Conservation (phyloP, 1,140 invertebrate species). For the Pseudoatta argentina region DNA sequence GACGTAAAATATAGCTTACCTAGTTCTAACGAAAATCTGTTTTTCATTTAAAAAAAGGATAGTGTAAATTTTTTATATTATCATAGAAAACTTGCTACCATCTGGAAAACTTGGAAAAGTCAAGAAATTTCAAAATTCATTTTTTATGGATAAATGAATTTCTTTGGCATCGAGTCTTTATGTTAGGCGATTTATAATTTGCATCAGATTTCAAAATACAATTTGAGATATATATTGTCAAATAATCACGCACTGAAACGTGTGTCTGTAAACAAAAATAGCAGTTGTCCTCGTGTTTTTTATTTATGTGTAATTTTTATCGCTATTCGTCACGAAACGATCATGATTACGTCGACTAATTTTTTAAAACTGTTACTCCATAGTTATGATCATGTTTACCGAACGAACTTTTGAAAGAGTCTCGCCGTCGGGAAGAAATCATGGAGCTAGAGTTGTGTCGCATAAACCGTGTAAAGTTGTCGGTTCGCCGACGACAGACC, state of each 20-base stretch:
- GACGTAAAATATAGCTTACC: not conserved
- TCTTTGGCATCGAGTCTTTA: no score
- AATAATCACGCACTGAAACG: not conserved
- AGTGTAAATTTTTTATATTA: not conserved
- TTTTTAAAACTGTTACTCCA: not conserved
- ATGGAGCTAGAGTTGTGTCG: not conserved
- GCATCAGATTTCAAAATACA: no score
- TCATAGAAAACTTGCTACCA: no score
- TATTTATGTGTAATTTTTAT: not conserved
- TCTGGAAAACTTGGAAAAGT: no score
- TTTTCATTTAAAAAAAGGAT: no score
- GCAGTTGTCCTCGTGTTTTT: not conserved
- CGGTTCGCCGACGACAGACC: slow-evolving; percentile 37
- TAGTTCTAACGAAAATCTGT: not conserved
- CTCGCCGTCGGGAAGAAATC: slow-evolving; percentile 42
- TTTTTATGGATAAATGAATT: no score
- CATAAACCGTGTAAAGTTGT: slow-evolving; percentile 59
- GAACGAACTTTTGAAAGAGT: slow-evolving; percentile 7
- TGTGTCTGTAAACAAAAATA: not conserved
- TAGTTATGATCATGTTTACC: slow-evolving; percentile 37
- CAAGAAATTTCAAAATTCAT: no score
- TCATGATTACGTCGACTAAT: not conserved
- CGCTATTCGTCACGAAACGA: not conserved
- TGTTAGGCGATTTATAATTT: no score
- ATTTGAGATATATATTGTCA: not conserved